Conservation (phyloP, 1,140 invertebrate genomes). For the Polyergus mexicanus region DNA sequence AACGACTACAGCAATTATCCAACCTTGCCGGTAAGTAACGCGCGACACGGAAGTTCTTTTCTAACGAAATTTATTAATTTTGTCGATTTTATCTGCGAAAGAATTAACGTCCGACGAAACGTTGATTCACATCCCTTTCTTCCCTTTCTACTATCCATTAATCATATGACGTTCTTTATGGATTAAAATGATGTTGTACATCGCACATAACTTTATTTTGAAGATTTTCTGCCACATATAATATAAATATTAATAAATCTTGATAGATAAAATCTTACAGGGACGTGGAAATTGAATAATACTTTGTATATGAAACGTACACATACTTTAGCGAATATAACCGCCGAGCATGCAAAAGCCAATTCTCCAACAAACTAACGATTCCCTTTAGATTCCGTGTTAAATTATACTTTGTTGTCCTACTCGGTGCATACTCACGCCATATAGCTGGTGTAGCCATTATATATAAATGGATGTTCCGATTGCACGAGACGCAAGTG, state of each 20-base stretch:
- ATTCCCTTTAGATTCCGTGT: constrained; percentile 34
- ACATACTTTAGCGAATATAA: constrained; percentile 27
- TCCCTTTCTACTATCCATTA: not conserved
- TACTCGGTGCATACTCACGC: not conserved
- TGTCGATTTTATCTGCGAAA: not conserved
- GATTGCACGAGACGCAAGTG: constrained; percentile 50
- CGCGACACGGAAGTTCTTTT: not conserved
- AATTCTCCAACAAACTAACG: constrained; percentile 48
- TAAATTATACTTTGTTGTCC: constrained; percentile 56
- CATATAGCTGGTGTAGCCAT: constrained; percentile 23
- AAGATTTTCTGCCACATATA: not conserved
- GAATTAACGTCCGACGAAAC: not conserved
- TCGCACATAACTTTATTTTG: not conserved
- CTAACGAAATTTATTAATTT: constrained; percentile 34
- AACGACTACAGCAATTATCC: constrained; percentile 85
- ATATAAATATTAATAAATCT: constrained; percentile 7
- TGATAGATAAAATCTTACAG: not conserved
- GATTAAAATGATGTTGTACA: not conserved
- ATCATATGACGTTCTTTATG: not conserved
- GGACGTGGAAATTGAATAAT: not conserved
- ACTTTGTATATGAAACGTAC: constrained; percentile 1
- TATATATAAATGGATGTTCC: constrained; percentile 48
- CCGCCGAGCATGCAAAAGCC: constrained; percentile 4
- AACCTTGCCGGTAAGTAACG: constrained; percentile 84
- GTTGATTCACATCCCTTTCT: not conserved